phyloP scores from a whole-genome alignment of 1,140 invertebrate species.

The Drosophila subpulchrella region DNA sequence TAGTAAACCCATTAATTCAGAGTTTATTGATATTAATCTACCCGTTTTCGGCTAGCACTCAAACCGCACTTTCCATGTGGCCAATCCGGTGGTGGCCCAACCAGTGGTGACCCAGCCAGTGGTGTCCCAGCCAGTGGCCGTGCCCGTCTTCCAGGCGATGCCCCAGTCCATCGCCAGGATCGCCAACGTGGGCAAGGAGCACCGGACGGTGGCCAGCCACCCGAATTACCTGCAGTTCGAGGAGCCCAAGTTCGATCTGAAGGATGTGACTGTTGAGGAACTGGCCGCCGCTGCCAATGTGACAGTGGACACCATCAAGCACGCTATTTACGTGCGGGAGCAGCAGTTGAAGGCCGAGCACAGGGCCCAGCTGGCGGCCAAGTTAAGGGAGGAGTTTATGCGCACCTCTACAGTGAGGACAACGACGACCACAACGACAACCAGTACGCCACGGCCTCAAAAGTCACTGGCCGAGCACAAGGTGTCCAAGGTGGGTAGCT shows the following conservation, averaged over 20 bases:
- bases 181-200: conserved; percentile 73
- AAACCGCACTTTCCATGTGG: conserved; percentile 79
- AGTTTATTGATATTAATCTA: background rate
- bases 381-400: conserved; percentile 75
- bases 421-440: conserved; percentile 84
- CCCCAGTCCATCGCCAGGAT: conserved; percentile 86
- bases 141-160: conserved; percentile 80
- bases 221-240: conserved; percentile 81
- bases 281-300: conserved; percentile 89
- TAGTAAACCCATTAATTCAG: too few species aligned
- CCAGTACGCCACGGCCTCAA: conserved; percentile 45
- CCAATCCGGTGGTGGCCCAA: conserved; percentile 72
- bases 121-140: conserved; percentile 78
- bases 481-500: conserved; percentile 69
- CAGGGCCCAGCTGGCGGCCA: conserved; percentile 67
- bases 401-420: conserved; percentile 84
- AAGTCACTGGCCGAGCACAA: conserved; percentile 65
- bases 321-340: conserved; percentile 89
- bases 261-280: conserved; percentile 86
- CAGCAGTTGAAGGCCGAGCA: conserved; percentile 87
- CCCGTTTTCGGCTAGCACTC: conserved; percentile 38
- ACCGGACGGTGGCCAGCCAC: conserved; percentile 48
- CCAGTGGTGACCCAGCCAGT: conserved; percentile 78
- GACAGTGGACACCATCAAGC: conserved; percentile 89
- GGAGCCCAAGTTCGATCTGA: conserved; percentile 84